Base-by-base conservation (phyloP, 2,888 invertebrate species). In the Leptopilina syphax region DNA sequence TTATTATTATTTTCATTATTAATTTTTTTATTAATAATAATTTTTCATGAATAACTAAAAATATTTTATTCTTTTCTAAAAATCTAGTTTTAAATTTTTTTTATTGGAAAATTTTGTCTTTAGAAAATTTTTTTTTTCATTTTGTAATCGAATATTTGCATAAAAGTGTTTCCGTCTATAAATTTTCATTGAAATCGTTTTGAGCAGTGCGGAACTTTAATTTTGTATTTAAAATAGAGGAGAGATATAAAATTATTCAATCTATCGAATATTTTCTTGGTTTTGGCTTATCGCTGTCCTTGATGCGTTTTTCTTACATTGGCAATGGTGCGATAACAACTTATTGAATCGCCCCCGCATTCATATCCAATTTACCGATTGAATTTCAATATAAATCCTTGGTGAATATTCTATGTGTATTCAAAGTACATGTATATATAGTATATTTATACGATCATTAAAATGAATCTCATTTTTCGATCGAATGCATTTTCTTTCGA, bases 351-450 rank as follows among this genome's bases (percentile, higher is more conserved):
- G 54, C 70, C 70, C 57, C 54, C 70, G 70, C 70, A 27, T 57
- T 24, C n/a, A 73, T 73, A 54, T 73, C 27, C 50, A 9, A n/a
- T 54, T 73, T 73, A 54, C 34, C 54, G 70, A 73, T 73, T 73
- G 57, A 73, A 73, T 73, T 73, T 57, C 70, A 73, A 73, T 57
- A 73, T 50, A 47, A 9, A 73, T 73, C 34, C 57, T 73, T 73
- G 50, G 10, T 50, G 12, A 54, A 57, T 73, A 73, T 73, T 57
- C 12, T n/a, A 34, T 6, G 13, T 12, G 24, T 24, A 73, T 57
- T 73, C 13, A 57, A 54, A 50, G 1, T 50, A 44, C 34, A 34
- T 34, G 34, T 34, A 18, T 34, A 34, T 34, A 34, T 34, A 34
- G 34, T 34, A 34, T 34, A 34, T 34, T 34, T 34, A 34, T 34